Conservation (phyloP, 2,888 invertebrate species). For the Melieria omissa region DNA sequence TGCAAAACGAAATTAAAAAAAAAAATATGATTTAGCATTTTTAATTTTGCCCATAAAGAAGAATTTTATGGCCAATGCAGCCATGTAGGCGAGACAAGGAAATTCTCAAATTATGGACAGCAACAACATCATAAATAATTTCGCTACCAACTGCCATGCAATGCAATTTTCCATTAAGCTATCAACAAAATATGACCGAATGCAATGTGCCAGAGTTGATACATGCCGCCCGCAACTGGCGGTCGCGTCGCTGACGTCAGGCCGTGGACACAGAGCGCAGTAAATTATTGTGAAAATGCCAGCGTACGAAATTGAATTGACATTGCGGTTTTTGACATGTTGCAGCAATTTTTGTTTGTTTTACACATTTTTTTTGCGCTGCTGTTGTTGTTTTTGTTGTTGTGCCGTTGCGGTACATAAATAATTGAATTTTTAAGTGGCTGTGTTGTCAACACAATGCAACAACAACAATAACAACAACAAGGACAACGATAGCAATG, state of each 20-base stretch:
- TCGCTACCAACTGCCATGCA: too few relatives aligned
- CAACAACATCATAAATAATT: neutral
- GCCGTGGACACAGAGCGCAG: too few relatives aligned
- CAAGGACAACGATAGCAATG: too few relatives aligned
- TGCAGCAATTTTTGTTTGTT: too few relatives aligned
- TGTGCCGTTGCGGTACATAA: conserved; percentile 17
- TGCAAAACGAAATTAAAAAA: conserved; percentile 55
- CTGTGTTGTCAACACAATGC: neutral
- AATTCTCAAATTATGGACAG: neutral
- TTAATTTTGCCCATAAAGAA: conserved; percentile 71
- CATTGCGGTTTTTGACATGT: too few relatives aligned
- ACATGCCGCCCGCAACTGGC: too few relatives aligned
- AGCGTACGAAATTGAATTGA: too few relatives aligned
- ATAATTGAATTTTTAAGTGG: conserved; percentile 22
- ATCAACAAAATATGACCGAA: conserved; percentile 23
- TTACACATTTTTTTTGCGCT: neutral
- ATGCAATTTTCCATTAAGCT: conserved; percentile 42
- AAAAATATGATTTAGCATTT: conserved; percentile 14
- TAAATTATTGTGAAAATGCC: too few relatives aligned
- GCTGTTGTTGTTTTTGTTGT: conserved; percentile 10
- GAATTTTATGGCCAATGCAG: too few relatives aligned
- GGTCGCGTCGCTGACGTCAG: too few relatives aligned
- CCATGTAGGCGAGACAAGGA: neutral
- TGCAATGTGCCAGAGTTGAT: too few relatives aligned
- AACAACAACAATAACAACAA: too few relatives aligned